Conservation (phyloP, 2,888 invertebrate genomes). For the Volucella zonaria region DNA sequence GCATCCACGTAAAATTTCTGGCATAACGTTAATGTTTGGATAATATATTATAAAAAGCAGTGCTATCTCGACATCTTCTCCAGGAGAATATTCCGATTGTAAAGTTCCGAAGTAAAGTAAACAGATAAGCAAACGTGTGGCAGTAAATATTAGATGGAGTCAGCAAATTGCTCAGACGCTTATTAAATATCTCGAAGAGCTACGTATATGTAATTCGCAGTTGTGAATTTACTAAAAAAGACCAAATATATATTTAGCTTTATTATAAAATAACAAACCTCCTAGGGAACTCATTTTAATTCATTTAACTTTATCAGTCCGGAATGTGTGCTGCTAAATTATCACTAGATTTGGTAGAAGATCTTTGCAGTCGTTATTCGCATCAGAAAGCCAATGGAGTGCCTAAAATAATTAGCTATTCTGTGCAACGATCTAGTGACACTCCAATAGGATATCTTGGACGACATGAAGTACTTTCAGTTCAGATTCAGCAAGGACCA, state of each 20-base stretch:
- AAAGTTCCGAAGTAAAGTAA: background rate
- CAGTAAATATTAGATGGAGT: background rate
- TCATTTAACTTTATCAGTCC: background rate
- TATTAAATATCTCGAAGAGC: conserved; percentile 5
- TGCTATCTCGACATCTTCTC: too few species aligned
- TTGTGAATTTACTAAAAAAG: background rate
- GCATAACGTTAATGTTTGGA: too few species aligned
- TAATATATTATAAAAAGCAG: too few species aligned
- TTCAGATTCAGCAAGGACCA: conserved; percentile 76
- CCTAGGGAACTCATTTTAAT: background rate
- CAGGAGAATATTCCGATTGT: too few species aligned
- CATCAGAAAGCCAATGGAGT: conserved; percentile 30
- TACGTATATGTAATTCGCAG: conserved; percentile 1
- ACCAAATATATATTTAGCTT: background rate
- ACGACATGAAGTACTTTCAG: conserved; percentile 78
- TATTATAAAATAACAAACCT: conserved; percentile 9
- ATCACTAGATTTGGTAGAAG: conserved; percentile 74
- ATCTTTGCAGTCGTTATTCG: conserved; percentile 76
- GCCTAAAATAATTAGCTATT: conserved; percentile 77
- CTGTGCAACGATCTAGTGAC: conserved; percentile 77
- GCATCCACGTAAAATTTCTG: too few species aligned
- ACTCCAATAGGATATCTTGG: conserved; percentile 80
- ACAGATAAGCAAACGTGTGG: background rate
- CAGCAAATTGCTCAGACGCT: background rate
- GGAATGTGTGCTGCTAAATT: conserved; percentile 48